These are phyloP conservation scores for Anneissia japonica DNA, from an alignment of 35 echinoderm and acorn worm species.

Conservation along the genomic window DNA sequence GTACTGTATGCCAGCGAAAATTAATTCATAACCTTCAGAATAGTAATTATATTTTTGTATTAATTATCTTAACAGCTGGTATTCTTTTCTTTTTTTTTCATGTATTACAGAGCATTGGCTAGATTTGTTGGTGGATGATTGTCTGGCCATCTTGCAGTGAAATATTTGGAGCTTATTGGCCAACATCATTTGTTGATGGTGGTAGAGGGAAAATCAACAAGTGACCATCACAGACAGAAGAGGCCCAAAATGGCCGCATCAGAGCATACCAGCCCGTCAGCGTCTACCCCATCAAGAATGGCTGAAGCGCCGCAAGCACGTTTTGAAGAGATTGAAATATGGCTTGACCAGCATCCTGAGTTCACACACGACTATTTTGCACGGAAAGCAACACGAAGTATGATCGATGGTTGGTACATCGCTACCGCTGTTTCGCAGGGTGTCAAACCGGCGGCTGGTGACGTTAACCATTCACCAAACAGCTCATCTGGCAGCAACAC, in stretches of 20 bases:
- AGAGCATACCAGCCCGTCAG: not conserved
- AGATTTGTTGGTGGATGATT: not conserved
- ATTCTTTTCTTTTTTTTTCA: not conserved
- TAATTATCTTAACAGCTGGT: too few species aligned
- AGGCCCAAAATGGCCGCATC: not conserved
- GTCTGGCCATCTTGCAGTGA: not conserved
- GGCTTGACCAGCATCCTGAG: slow-evolving; percentile 84
- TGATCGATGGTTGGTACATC: slow-evolving; percentile 99
- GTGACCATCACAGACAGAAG: not conserved
- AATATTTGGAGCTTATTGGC: not conserved
- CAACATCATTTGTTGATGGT: not conserved
- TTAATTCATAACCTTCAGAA: too few species aligned
- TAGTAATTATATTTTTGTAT: too few species aligned
- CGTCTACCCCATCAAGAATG: not conserved
- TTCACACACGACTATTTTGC: slow-evolving; percentile 98
- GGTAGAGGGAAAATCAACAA: not conserved
- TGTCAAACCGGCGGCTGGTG: slow-evolving; percentile 67
- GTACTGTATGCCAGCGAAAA: too few species aligned
- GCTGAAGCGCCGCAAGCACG: slow-evolving; percentile 34
- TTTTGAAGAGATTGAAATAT: slow-evolving; percentile 82
- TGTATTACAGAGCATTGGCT: not conserved
- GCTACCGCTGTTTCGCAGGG: slow-evolving; percentile 85
- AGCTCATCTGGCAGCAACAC: slow-evolving; percentile 98
- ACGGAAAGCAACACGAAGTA: slow-evolving; percentile 84
- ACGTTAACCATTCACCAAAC: slow-evolving; percentile 75